Percentiles rank a stretch among this genome's conserved stretches.
Conservation (phyloP, 2,113 vertebrate genomes). For the cattle (Bos taurus) region ARS-UCD2.0 NC_037340.1:69207501-69208000, state of each 20-base stretch:
- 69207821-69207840: neutral
- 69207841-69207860: neutral
- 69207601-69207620: neutral
- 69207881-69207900: neutral
- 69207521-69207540: neutral
- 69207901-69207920: neutral
- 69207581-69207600: neutral
- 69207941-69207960: neutral
- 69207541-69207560: neutral
- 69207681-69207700: accelerated
- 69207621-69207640: neutral
- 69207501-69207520: neutral
- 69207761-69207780: neutral
- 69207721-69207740: neutral
- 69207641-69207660: neutral
- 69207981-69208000: neutral
- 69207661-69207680: neutral
- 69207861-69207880: neutral
- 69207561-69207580: neutral
- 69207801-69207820: neutral
- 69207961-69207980: neutral
- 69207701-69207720: neutral
- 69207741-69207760: accelerated
- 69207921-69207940: neutral
- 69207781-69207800: neutral